Conservation (phyloP, 2,113 vertebrate species). For the Melozone crissalis region DNA sequence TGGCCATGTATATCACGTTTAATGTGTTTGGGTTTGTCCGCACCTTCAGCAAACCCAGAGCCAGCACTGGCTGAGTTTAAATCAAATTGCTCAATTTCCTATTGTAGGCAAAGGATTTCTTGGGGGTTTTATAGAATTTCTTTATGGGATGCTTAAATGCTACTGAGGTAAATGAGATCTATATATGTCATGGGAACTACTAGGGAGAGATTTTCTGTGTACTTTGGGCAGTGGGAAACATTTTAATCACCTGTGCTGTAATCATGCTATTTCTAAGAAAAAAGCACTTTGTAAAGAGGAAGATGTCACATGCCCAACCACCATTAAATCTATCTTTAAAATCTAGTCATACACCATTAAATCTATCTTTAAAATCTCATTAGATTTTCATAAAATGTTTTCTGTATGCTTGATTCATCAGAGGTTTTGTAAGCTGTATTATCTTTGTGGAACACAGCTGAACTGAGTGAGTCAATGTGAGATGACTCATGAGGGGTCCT, state of each 20-base stretch:
- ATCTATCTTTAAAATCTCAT: neutral
- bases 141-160: neutral
- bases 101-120: neutral
- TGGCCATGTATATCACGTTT: neutral
- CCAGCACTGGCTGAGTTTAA: neutral
- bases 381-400: neutral
- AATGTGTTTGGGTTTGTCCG: slow-evolving; percentile 21
- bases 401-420: slow-evolving; percentile 1
- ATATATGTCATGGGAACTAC: neutral
- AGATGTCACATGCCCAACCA: neutral
- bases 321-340: neutral
- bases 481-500: neutral
- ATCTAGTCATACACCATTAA: neutral
- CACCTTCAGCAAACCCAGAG: neutral
- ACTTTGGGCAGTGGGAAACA: neutral
- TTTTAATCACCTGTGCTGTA: neutral
- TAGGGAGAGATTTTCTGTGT: neutral
- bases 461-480: neutral
- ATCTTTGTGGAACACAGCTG: neutral
- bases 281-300: neutral
- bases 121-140: neutral
- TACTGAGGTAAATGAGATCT: neutral
- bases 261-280: neutral
- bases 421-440: neutral
- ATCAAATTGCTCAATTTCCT: neutral